These are phyloP conservation scores for Papilio gigon DNA, from an alignment of 2,888 invertebrate species.

Conservation along the genomic window DNA sequence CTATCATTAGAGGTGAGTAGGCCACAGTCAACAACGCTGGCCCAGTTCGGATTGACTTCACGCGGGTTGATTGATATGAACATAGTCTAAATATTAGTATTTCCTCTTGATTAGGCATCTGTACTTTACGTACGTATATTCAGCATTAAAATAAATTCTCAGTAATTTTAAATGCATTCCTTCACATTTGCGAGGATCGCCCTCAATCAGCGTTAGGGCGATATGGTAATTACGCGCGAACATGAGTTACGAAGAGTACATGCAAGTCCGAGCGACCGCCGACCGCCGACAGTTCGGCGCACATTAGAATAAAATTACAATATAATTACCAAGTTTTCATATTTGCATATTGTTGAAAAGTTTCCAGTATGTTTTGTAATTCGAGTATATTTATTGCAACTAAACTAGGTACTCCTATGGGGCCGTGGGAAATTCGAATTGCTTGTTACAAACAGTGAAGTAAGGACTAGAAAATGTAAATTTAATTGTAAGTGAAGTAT, in stretches of 20 bases:
- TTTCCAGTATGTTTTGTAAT: constrained; percentile 25
- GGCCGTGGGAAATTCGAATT: not conserved
- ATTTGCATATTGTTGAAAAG: constrained; percentile 36
- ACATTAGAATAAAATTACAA: constrained; percentile 38
- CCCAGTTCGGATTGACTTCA: too few species aligned
- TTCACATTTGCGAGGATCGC: constrained; percentile 4
- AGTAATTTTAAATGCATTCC: not conserved
- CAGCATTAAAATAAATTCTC: not conserved
- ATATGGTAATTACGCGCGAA: constrained; percentile 35
- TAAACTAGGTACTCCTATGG: not conserved
- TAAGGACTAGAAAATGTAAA: not conserved
- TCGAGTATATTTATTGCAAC: constrained; percentile 18
- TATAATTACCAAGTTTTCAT: constrained; percentile 22
- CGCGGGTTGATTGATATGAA: too few species aligned
- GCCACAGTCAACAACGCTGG: too few species aligned
- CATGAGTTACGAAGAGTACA: constrained; percentile 18
- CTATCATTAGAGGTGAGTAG: too few species aligned
- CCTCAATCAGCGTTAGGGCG: constrained; percentile 7
- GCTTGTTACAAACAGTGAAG: not conserved
- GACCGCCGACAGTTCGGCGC: constrained; percentile 23
- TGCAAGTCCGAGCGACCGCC: constrained; percentile 23
- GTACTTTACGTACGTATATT: not conserved
- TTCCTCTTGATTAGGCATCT: too few species aligned
- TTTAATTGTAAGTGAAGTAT: not conserved
- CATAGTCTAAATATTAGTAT: too few species aligned